These are phyloP conservation scores for Julus scandinavius DNA, from an alignment of 2,888 invertebrate genomes.

Conservation along the genomic window DNA sequence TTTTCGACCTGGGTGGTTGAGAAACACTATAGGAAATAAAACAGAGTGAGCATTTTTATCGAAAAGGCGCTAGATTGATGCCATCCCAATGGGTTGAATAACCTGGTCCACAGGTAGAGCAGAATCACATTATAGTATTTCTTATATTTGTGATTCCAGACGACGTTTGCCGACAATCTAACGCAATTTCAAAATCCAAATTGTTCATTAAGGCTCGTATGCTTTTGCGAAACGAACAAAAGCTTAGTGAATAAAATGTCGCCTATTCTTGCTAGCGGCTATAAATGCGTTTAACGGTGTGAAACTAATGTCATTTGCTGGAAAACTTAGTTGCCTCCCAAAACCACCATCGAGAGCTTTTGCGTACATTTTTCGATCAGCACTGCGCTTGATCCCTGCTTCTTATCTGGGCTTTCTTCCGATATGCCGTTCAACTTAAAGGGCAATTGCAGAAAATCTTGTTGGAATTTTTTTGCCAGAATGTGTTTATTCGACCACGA, in stretches of 20 bases:
- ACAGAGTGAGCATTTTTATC: too few relatives aligned
- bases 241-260: slow-evolving; percentile 16
- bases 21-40: too few relatives aligned
- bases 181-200: neutral
- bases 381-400: neutral
- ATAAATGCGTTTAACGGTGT: slow-evolving; percentile 14
- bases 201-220: neutral
- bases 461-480: neutral
- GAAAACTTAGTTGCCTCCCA: neutral
- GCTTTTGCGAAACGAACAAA: neutral
- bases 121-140: too few relatives aligned
- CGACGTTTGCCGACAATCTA: neutral
- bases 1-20: too few relatives aligned
- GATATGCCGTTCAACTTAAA: neutral
- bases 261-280: neutral
- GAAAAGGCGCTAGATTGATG: too few relatives aligned
- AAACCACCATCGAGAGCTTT: neutral
- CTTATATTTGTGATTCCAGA: neutral
- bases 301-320: slow-evolving; percentile 23
- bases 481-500: slow-evolving; percentile 27
- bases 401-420: slow-evolving; percentile 22
- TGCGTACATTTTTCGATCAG: neutral
- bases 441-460: slow-evolving; percentile 12
- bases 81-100: neutral
- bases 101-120: neutral